Evolutionary conservation across 2,113 vertebrate genomes (phyloP).

Genomic region (Atractosteus spatula): DNA sequence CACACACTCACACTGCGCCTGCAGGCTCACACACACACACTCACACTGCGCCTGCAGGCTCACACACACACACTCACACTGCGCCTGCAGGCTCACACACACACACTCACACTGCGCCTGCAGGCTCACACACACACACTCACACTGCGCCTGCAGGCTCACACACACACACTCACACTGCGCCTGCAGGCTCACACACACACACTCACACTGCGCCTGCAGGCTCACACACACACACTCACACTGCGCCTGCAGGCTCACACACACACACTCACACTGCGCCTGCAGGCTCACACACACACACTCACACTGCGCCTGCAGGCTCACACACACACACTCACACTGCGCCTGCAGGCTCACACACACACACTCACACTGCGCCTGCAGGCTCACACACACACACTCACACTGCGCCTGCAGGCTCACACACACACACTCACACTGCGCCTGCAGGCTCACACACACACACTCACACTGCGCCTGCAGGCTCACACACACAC

Average conservation of each 20-base stretch:
- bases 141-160: neutral
- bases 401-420: conserved; percentile 27
- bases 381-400: neutral
- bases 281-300: too few relatives aligned
- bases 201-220: conserved; percentile 21
- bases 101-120: neutral
- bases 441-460: too few relatives aligned
- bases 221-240: conserved; percentile 12
- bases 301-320: too few relatives aligned
- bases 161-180: too few relatives aligned
- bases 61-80: neutral
- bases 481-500: neutral
- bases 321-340: too few relatives aligned
- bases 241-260: too few relatives aligned
- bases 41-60: too few relatives aligned
- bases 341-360: too few relatives aligned
- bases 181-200: neutral
- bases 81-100: too few relatives aligned
- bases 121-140: conserved; percentile 5
- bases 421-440: neutral
- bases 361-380: too few relatives aligned
- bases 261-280: too few relatives aligned
- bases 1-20: neutral
- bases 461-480: neutral
- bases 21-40: conserved; percentile 19